Evolutionary conservation across 2,888 invertebrate species (phyloP).

Genomic region (Autographa pulchrina): DNA sequence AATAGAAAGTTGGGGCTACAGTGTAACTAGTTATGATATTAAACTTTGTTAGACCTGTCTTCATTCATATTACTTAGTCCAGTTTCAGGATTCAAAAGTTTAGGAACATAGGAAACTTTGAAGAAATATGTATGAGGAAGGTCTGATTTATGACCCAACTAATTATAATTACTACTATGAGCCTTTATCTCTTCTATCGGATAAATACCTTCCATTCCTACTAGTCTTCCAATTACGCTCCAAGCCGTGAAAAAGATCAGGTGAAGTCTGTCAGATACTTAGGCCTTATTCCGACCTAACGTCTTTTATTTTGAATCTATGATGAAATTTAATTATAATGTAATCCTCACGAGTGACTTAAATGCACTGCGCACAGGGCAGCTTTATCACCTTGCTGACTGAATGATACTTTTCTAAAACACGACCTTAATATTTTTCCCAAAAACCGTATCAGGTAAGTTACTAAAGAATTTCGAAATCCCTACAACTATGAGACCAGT

Average conservation of each 20-base stretch:
- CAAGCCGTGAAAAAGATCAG: not conserved
- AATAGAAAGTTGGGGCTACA: constrained; percentile 3
- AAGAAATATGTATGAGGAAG: not conserved
- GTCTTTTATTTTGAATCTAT: not conserved
- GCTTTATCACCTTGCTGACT: not conserved
- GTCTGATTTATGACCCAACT: not conserved
- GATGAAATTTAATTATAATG: not conserved
- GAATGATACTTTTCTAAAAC: not conserved
- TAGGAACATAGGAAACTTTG: not conserved
- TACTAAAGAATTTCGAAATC: too few species aligned
- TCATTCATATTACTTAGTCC: not conserved
- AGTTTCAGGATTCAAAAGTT: not conserved
- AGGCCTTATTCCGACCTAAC: not conserved
- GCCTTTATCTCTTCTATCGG: not conserved
- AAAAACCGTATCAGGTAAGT: too few species aligned
- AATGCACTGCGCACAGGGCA: not conserved
- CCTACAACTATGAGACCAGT: too few species aligned
- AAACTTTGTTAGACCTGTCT: not conserved
- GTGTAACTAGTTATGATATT: not conserved
- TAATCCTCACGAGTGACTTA: not conserved
- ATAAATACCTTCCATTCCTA: not conserved
- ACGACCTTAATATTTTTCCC: not conserved
- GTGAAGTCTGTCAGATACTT: not conserved
- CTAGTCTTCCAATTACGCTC: too few species aligned
- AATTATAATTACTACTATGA: not conserved